Evolutionary conservation across 2,888 invertebrate genomes (phyloP), one percentile per base, ranked within the genome.

Genomic region (Ypsolopha sequella): DNA sequence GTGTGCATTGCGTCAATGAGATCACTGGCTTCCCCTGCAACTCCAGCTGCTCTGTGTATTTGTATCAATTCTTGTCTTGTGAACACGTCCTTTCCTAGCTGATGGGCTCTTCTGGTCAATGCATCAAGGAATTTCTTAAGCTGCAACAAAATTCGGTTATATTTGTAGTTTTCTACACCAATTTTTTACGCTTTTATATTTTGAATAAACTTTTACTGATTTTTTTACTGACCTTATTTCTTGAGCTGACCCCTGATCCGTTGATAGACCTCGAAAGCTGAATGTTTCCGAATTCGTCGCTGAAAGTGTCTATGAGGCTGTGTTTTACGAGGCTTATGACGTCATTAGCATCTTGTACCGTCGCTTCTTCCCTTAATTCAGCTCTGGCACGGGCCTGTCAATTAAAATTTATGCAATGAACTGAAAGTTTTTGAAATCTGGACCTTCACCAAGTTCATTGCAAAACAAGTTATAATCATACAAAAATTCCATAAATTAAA

Each of bases 371-470:
- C 56, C 96, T 86, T 54, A 98, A 81, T 72, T 98, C 97, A 1
- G 93, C 76, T 65, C 96, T 92, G 0, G 98, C 97, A 68, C 97
- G 88, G 11, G 98, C 97, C 92, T 95, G 64, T 8, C n/a, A 11
- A 14, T 33, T 41, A 4, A 24, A 24, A 7, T 50, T 8, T 35
- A 24, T 24, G 24, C 24, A 24, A 24, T 24, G 4, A 3, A 24
- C 24, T 24, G 24, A 24, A 24, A 24, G 24, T 24, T 24, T 3
- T 3, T 3, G 24, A 4, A 24, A 24, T 24, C 24, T 24, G 24
- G 24, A 24, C 24, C 24, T 3, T 24, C 24, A 24, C 24, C 4
- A 24, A 24, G 24, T 24, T 24, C 4, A 24, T 24, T 24, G 24
- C 4, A 24, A 24, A 24, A 24, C 4, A 24, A 24, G n/a, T n/a